phyloP scores from a whole-genome alignment of 2,797 vertebrate species.

The Chelon auratus region DNA sequence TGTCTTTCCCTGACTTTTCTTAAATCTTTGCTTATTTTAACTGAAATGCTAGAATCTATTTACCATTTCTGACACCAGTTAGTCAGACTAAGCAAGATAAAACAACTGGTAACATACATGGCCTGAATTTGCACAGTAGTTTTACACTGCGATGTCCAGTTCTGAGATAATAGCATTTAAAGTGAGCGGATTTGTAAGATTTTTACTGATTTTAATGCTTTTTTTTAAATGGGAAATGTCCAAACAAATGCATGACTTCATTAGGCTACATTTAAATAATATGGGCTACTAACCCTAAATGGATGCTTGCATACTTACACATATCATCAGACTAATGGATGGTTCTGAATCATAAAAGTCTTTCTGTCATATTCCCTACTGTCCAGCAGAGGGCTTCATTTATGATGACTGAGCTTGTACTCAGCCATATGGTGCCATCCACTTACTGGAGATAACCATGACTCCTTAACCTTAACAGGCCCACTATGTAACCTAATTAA shows the following conservation, averaged over 20 bases:
- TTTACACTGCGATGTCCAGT: not conserved
- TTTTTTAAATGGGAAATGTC: no score
- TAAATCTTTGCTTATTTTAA: not conserved
- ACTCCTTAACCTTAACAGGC: not conserved
- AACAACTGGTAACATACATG: not conserved
- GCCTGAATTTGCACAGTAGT: not conserved
- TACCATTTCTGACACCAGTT: not conserved
- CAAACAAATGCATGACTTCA: no score
- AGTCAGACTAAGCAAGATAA: not conserved
- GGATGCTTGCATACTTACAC: no score
- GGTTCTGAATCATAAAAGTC: no score
- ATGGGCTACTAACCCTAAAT: no score
- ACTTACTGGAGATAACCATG: not conserved
- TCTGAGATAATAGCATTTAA: not conserved
- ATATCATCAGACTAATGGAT: no score
- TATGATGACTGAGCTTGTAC: not conserved
- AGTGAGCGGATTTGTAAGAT: no score
- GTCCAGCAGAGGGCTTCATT: constrained; percentile 62
- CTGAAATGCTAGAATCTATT: not conserved
- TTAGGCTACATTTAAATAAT: no score
- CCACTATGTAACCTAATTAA: not conserved
- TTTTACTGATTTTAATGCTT: not conserved
- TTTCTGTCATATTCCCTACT: constrained; percentile 2
- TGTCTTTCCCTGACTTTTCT: not conserved
- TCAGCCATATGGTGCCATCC: not conserved